These are phyloP conservation scores for Troglohyphantes excavatus DNA, from an alignment of 2,888 invertebrate species.

Conservation along the genomic window DNA sequence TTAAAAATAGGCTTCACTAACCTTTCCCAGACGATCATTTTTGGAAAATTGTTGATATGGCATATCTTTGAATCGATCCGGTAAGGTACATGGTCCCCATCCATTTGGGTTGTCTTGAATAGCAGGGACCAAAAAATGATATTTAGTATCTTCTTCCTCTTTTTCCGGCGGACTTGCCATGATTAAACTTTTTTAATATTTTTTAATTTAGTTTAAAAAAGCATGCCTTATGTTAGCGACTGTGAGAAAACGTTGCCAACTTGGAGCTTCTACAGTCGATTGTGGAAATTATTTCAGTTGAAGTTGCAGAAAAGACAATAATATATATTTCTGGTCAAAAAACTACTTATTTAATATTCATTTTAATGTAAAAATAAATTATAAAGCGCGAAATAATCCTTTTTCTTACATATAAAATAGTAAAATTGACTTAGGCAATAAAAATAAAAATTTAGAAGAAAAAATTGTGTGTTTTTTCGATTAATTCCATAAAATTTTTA, in stretches of 20 bases:
- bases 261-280: background rate
- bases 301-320: background rate
- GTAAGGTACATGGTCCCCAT: constrained; percentile 98
- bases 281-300: background rate
- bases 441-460: too few relatives aligned
- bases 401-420: too few relatives aligned
- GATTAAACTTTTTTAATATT: background rate
- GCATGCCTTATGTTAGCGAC: background rate
- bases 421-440: too few relatives aligned
- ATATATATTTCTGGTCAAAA: too few relatives aligned
- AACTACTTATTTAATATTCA: too few relatives aligned
- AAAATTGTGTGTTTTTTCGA: too few relatives aligned
- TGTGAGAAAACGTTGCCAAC: constrained; percentile 16
- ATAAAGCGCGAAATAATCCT: too few relatives aligned
- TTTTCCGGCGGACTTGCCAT: background rate
- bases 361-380: too few relatives aligned
- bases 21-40: constrained; percentile 98
- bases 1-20: constrained; percentile 82
- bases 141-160: background rate
- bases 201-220: background rate
- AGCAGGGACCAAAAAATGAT: constrained; percentile 87
- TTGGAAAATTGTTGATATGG: constrained; percentile 99
- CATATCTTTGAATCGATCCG: constrained; percentile 96
- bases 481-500: too few relatives aligned
- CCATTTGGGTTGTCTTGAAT: constrained; percentile 92